phyloP scores from a whole-genome alignment of 2,113 vertebrate species.

The Mirza zaza region DNA sequence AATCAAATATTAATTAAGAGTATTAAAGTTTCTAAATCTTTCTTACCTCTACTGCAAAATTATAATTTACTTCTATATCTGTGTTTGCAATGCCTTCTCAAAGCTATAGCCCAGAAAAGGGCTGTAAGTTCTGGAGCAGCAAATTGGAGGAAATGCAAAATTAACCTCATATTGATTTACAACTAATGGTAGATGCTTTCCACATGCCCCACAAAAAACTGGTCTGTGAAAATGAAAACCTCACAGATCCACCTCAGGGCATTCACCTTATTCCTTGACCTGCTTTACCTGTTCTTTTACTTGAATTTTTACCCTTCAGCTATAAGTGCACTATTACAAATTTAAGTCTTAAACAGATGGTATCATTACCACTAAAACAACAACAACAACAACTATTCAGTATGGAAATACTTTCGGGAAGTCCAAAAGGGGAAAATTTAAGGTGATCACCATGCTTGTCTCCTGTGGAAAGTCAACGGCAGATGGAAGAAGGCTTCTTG shows the following conservation, averaged over 20 bases:
- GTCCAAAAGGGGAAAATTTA: neutral
- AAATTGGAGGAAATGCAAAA: neutral
- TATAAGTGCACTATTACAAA: neutral
- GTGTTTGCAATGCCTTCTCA: neutral
- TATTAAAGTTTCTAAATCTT: conserved; percentile 20
- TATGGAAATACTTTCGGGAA: neutral
- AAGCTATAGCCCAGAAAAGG: neutral
- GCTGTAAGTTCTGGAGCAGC: neutral
- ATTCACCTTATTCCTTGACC: neutral
- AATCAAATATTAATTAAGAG: neutral
- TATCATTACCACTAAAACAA: neutral
- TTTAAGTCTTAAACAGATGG: neutral
- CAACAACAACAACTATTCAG: neutral
- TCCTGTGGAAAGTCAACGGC: neutral
- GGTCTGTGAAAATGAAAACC: neutral
- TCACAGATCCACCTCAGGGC: neutral
- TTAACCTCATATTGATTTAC: neutral
- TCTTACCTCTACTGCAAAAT: neutral
- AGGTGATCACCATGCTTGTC: neutral
- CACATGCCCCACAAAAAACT: neutral
- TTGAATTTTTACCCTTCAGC: neutral
- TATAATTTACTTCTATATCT: neutral
- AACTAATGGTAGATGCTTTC: neutral
- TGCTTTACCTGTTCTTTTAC: neutral
- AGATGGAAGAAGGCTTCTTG: neutral